phyloP scores from a whole-genome alignment of 2,888 invertebrate species.

The Oeneis ivallda region DNA sequence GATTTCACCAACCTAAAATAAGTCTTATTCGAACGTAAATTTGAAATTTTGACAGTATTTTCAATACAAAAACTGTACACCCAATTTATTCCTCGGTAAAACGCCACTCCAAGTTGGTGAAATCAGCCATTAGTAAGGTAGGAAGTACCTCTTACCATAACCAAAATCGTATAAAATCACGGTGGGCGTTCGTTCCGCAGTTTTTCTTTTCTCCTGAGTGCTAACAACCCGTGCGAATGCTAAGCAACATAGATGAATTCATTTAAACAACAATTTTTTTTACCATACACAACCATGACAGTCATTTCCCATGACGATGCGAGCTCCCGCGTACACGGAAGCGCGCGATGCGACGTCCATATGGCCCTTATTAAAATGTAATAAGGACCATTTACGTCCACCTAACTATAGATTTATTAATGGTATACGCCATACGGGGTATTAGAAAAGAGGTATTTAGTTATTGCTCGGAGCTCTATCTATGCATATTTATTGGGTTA shows the following conservation, averaged over 20 bases:
- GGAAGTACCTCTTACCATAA: too few species aligned
- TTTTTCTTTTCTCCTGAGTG: not conserved
- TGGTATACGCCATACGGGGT: conserved; percentile 11
- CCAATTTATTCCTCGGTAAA: too few species aligned
- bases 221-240: conserved; percentile 11
- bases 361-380: conserved; percentile 39
- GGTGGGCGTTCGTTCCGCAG: not conserved
- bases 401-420: conserved; percentile 22
- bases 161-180: not conserved
- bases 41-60: too few species aligned
- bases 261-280: conserved; percentile 26
- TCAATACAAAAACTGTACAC: too few species aligned
- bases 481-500: conserved; percentile 19
- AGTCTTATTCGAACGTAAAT: too few species aligned
- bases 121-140: too few species aligned
- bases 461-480: conserved; percentile 17
- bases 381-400: conserved; percentile 38
- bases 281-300: conserved; percentile 49
- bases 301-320: conserved; percentile 68
- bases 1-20: too few species aligned
- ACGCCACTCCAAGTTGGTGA: too few species aligned
- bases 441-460: conserved; percentile 21
- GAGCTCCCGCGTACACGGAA: conserved; percentile 67
- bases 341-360: conserved; percentile 43
- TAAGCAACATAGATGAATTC: conserved; percentile 22